phyloP scores from a whole-genome alignment of 2,888 invertebrate genomes.

The Eledona agricola region DNA sequence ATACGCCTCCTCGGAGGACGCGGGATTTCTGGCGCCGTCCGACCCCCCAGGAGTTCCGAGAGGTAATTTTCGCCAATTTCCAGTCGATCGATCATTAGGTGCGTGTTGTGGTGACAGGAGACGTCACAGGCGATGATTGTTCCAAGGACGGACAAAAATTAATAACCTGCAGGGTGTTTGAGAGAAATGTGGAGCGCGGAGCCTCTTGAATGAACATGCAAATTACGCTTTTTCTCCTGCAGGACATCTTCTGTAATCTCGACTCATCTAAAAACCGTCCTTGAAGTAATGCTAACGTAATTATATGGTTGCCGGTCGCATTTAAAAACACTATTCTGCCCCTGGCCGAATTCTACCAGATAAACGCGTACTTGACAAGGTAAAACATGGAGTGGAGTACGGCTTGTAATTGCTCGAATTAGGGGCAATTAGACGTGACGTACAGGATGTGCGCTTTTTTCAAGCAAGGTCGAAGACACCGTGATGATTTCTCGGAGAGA shows the following conservation, averaged over 20 bases:
- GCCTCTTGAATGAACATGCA: constrained; percentile 31
- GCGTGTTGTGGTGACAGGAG: constrained; percentile 11
- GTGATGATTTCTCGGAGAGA: too few species aligned
- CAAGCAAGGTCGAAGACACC: too few species aligned
- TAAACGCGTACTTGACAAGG: constrained; percentile 24
- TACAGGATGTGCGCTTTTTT: constrained; percentile 3
- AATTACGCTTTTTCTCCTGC: constrained; percentile 29
- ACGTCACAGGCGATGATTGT: not conserved
- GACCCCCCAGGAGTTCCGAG: constrained; percentile 60
- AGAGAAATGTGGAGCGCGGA: constrained; percentile 17
- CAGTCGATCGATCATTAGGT: constrained; percentile 8
- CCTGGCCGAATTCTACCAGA: constrained; percentile 19
- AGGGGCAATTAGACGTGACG: too few species aligned
- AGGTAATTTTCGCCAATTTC: constrained; percentile 55
- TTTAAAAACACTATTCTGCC: constrained; percentile 23
- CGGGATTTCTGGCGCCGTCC: constrained; percentile 72
- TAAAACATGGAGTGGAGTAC: constrained; percentile 21
- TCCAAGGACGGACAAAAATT: constrained; percentile 12
- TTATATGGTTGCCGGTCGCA: constrained; percentile 15
- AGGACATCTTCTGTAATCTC: constrained; percentile 29
- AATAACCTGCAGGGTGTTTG: constrained; percentile 17
- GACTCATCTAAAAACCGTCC: constrained; percentile 24
- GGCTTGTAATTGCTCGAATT: too few species aligned
- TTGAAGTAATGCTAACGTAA: constrained; percentile 30
- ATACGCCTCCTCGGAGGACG: constrained; percentile 80